A percentile compares a stretch with the other conserved stretches of the same genome.
Evolutionary conservation across 2,113 vertebrate genomes (phyloP).

Genomic region (Murina feae): DNA sequence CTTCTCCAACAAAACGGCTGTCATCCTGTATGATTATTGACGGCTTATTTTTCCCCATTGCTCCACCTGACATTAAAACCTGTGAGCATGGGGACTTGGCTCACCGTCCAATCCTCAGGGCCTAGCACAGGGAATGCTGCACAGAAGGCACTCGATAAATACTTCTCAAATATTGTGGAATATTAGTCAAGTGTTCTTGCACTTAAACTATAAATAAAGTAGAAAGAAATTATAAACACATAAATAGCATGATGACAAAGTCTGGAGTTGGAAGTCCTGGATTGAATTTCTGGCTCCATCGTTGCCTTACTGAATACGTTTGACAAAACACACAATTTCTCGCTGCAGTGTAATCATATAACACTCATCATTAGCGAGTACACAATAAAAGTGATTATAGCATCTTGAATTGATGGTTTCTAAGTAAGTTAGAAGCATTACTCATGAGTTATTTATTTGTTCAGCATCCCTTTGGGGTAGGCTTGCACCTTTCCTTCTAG

Average conservation of each 20-base stretch:
- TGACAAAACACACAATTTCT: slow-evolving; percentile 36
- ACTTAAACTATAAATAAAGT: slow-evolving; percentile 19
- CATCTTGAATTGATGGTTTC: slow-evolving; percentile 3
- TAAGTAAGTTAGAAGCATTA: not conserved
- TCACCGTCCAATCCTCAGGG: not conserved
- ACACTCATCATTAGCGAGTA: not conserved
- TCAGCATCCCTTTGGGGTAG: not conserved
- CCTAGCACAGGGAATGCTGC: too few species aligned
- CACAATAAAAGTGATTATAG: not conserved
- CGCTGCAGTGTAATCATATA: not conserved
- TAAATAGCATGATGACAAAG: not conserved
- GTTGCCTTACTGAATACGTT: not conserved
- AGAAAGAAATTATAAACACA: not conserved
- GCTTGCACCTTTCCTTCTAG: not conserved
- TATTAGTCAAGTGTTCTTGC: not conserved
- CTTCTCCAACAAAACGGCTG: not conserved
- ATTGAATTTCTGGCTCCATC: slow-evolving; percentile 13
- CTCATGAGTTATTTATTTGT: slow-evolving; percentile 5
- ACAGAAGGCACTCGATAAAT: not conserved
- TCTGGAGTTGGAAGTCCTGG: slow-evolving; percentile 19
- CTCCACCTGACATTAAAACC: not conserved
- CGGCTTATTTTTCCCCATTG: not conserved
- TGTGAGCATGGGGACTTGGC: not conserved
- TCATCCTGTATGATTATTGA: not conserved
- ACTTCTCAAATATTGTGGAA: not conserved